Evolutionary conservation across 2,888 invertebrate species (phyloP).

Genomic region (Parnassius apollo): DNA sequence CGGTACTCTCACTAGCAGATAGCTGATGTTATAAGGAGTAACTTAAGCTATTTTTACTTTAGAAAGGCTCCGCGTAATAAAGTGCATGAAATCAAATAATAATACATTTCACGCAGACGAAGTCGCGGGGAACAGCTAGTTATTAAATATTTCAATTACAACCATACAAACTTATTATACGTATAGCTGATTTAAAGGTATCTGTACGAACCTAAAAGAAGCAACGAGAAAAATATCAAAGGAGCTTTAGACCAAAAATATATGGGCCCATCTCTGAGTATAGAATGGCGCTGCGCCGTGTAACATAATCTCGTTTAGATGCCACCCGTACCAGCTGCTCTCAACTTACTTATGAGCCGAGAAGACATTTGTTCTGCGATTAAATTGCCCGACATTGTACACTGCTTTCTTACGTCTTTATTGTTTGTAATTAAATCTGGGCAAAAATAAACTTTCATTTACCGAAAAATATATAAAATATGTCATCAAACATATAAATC

Average conservation of each 20-base stretch:
- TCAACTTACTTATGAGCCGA: constrained; percentile 33
- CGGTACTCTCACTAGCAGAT: too few species aligned
- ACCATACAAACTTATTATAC: neutral
- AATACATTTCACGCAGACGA: too few species aligned
- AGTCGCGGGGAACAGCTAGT: too few species aligned
- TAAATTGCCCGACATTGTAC: constrained; percentile 18
- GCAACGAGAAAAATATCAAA: constrained; percentile 17
- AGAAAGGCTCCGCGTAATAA: too few species aligned
- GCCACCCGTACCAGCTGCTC: constrained; percentile 39
- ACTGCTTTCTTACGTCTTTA: constrained; percentile 4
- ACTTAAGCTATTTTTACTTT: too few species aligned
- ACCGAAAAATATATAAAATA: too few species aligned
- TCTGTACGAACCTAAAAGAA: constrained; percentile 11
- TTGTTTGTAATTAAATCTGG: constrained; percentile 15
- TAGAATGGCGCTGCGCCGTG: constrained; percentile 33
- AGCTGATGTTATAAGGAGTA: too few species aligned
- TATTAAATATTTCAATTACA: too few species aligned
- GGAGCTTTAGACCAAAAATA: constrained; percentile 31
- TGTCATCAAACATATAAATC: too few species aligned
- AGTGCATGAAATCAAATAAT: too few species aligned
- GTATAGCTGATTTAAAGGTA: constrained; percentile 9
- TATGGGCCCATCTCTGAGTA: constrained; percentile 37
- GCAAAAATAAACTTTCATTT: neutral
- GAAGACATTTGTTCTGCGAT: constrained; percentile 26
- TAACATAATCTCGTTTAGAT: constrained; percentile 47